Evolutionary conservation across 2,888 invertebrate species (phyloP).

Genomic region (Chesias legatella): DNA sequence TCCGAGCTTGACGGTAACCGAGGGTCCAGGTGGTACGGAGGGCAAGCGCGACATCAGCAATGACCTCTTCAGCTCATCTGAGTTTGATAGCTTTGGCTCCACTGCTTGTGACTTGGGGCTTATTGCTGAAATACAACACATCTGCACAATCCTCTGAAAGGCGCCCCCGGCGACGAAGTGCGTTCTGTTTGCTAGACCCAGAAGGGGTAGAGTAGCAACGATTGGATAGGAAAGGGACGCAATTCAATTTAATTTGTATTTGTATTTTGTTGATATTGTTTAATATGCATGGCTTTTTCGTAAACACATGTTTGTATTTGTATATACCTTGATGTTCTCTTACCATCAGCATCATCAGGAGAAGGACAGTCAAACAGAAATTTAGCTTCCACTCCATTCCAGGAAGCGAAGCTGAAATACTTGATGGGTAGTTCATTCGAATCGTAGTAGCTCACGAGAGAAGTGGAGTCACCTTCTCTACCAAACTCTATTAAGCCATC

Average conservation of each 20-base stretch:
- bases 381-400: conserved; percentile 83
- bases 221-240: too few species aligned
- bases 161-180: too few species aligned
- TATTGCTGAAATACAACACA: conserved; percentile 24
- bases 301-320: too few species aligned
- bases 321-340: conserved; percentile 13
- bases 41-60: conserved; percentile 71
- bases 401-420: conserved; percentile 85
- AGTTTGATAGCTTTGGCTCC: conserved; percentile 60
- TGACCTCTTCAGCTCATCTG: conserved; percentile 75
- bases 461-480: conserved; percentile 80
- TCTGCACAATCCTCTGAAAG: too few species aligned
- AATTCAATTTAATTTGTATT: too few species aligned
- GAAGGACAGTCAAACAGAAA: conserved; percentile 84
- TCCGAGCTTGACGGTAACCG: conserved; percentile 45
- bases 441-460: conserved; percentile 82
- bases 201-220: too few species aligned
- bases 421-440: conserved; percentile 80
- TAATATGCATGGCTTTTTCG: too few species aligned
- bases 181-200: too few species aligned
- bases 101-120: conserved; percentile 57
- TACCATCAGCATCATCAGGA: conserved; percentile 50
- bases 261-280: too few species aligned
- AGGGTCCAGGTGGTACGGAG: conserved; percentile 47
- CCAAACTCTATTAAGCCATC: conserved; percentile 83